Evolutionary conservation across 2,888 invertebrate species (phyloP), one percentile per base, ranked within the genome.

Genomic region (Polyommatus icarus): DNA sequence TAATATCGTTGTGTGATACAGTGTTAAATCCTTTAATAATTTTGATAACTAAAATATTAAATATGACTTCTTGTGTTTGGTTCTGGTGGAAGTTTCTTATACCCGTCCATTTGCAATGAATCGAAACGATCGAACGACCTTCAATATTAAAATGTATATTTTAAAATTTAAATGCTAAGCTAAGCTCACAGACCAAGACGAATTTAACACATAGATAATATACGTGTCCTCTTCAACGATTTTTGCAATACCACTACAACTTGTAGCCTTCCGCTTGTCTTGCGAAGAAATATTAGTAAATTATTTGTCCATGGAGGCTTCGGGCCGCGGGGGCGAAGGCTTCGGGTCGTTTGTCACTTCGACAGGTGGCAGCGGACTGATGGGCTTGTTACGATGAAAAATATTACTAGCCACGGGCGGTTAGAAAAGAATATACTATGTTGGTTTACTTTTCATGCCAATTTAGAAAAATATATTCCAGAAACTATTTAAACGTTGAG

Each of bases 301-400:
- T 73, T 79, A 76, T 79, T 79, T 77, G 77, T 50, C 79, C 77
- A 76, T 71, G 40, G 40, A 76, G 61, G 57, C 76, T 71, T 46
- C 46, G 46, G 46, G 10, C 36, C 7, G 59, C 67, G 50, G 18
- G 24, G 24, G 32, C 46, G 76, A 61, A 24, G 76, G 76, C 59
- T 76, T 59, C n/a, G 6, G 57, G 20, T 20, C 57, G 57, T 77
- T 71, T 71, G 77, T 77, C 71, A 77, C 72, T 71, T 77, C 77
- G 72, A 77, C 72, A 77, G 77, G 15, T 29, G n/a, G 32, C 12
- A 57, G 36, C 54, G 71, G 71, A 77, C 77, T 18, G 77, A 77
- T 72, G 77, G 72, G 77, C 71, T 20, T 72, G 77, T 77, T 77
- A 36, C 20, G 54, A 29, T 77, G 77, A 72, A 72, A 77, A 77